These are phyloP conservation scores for Drosophila setosimentum DNA, from an alignment of 2,888 invertebrate species.

Conservation along the genomic window DNA sequence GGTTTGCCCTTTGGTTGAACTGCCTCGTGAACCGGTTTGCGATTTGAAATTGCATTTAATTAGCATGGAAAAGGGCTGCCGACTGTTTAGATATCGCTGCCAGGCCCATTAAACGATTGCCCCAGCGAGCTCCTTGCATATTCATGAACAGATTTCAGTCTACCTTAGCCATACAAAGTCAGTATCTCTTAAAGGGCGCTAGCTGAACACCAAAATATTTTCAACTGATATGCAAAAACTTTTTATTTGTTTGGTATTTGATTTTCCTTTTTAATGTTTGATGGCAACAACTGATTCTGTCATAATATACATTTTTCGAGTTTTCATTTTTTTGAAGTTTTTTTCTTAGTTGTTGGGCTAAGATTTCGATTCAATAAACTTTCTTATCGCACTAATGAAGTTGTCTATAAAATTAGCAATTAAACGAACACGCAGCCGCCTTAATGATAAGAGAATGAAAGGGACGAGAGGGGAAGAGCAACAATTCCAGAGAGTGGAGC, in stretches of 20 bases:
- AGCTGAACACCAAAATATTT: constrained; percentile 54
- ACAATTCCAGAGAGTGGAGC: constrained; percentile 14
- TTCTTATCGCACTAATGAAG: constrained; percentile 74
- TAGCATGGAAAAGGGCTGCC: constrained; percentile 44
- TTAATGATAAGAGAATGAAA: constrained; percentile 43
- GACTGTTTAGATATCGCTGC: constrained; percentile 45
- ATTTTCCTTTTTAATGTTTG: constrained; percentile 21
- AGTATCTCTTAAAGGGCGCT: constrained; percentile 59
- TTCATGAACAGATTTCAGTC: constrained; percentile 53
- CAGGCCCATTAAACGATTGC: constrained; percentile 53
- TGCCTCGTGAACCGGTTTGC: constrained; percentile 58
- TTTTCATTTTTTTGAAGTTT: constrained; percentile 15
- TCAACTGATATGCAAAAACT: constrained; percentile 67
- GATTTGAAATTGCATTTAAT: constrained; percentile 72
- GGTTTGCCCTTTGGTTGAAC: constrained; percentile 53
- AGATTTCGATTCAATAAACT: constrained; percentile 45
- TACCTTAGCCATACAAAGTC: constrained; percentile 7
- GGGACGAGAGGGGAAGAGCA: constrained; percentile 1
- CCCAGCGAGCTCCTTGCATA: constrained; percentile 47
- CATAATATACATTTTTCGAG: constrained; percentile 50
- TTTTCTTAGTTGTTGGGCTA: constrained; percentile 29
- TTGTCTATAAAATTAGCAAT: constrained; percentile 75
- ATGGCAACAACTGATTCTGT: constrained; percentile 57
- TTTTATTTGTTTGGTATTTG: constrained; percentile 26
- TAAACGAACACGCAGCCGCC: constrained; percentile 65